Percentiles rank a stretch among this genome's conserved stretches.
Conservation (phyloP, 2,113 vertebrate genomes). For the Callipepla squamata region DNA sequence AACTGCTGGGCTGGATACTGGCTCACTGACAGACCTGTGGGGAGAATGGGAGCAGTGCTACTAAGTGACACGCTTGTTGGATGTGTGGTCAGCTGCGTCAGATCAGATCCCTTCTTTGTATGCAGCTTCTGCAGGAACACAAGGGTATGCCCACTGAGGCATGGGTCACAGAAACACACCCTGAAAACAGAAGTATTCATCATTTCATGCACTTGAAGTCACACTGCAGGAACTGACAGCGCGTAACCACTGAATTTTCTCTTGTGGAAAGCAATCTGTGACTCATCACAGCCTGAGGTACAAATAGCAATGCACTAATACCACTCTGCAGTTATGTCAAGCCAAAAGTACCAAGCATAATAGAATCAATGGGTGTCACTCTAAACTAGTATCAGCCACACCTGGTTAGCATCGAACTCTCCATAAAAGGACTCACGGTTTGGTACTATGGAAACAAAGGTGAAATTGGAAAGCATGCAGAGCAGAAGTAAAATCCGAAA, state of each 20-base stretch:
- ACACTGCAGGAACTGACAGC: background rate
- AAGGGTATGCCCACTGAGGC: background rate
- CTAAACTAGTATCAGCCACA: background rate
- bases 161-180: background rate
- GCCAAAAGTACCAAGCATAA: background rate
- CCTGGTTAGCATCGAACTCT: background rate
- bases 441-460: background rate
- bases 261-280: background rate
- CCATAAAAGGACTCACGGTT: background rate
- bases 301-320: background rate
- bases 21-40: background rate
- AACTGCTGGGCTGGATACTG: background rate
- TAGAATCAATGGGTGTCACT: background rate
- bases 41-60: background rate
- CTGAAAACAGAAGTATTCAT: background rate
- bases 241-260: background rate
- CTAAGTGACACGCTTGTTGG: background rate
- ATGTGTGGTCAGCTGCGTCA: background rate
- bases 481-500: background rate
- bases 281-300: background rate
- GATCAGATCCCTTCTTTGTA: background rate
- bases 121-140: background rate
- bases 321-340: rapidly evolving
- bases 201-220: background rate
- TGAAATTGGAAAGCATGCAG: background rate